These are phyloP conservation scores for Thelaira solivaga DNA, from an alignment of 2,888 invertebrate species.

Conservation along the genomic window DNA sequence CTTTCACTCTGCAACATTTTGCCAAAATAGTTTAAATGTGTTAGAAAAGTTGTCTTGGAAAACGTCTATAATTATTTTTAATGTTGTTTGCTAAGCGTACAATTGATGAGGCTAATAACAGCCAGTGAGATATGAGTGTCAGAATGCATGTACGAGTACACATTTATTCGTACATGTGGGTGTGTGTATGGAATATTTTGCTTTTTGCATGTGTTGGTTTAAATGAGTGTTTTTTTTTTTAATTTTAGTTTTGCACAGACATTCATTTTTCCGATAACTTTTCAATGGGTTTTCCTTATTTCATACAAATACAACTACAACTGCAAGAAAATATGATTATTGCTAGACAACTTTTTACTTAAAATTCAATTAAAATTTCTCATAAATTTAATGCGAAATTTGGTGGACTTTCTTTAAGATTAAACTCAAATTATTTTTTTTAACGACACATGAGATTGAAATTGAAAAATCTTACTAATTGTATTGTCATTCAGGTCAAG, in stretches of 20 bases:
- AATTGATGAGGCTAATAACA: constrained; percentile 63
- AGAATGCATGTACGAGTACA: background rate
- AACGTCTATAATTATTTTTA: constrained; percentile 63
- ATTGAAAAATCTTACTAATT: too few species aligned
- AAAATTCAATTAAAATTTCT: constrained; percentile 58
- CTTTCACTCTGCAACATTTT: constrained; percentile 3
- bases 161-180: background rate
- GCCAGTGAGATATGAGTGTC: constrained; percentile 59
- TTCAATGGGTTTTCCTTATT: constrained; percentile 51
- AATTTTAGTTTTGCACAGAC: constrained; percentile 17
- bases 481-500: too few species aligned
- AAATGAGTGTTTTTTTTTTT: constrained; percentile 24
- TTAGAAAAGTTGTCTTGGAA: constrained; percentile 60
- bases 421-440: background rate
- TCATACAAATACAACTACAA: constrained; percentile 40
- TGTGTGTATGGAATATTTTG: background rate
- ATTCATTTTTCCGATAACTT: constrained; percentile 57
- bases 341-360: constrained; percentile 52
- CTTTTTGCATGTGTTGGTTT: constrained; percentile 28
- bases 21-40: constrained; percentile 49
- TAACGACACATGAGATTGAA: background rate
- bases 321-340: constrained; percentile 53
- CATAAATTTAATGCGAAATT: constrained; percentile 50
- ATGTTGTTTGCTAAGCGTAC: constrained; percentile 63
- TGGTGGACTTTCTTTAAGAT: constrained; percentile 15